Evolutionary conservation across 1,140 invertebrate genomes (phyloP).

Genomic region (Papilio polytes): DNA sequence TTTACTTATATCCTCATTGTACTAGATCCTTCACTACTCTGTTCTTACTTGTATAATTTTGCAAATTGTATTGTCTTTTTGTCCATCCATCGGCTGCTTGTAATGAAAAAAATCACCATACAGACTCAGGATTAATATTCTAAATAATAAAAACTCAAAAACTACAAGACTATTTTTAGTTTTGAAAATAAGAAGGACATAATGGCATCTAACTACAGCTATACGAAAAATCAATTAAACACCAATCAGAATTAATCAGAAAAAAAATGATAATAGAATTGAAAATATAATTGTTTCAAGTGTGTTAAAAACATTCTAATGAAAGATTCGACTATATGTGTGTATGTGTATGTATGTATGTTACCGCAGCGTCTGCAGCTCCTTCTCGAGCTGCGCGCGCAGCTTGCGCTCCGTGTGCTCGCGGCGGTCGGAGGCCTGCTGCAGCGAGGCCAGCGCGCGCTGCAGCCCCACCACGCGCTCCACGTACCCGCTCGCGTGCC

Average conservation of each 20-base stretch:
- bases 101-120: not conserved
- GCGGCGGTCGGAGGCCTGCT: constrained; percentile 92
- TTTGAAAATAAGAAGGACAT: too few relatives aligned
- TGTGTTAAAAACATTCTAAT: not conserved
- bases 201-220: too few relatives aligned
- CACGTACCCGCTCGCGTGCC: constrained; percentile 93
- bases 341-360: too few relatives aligned
- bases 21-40: not conserved
- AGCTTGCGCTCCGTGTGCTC: constrained; percentile 93
- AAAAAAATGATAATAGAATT: too few relatives aligned
- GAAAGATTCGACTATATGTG: too few relatives aligned
- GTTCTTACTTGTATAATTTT: not conserved
- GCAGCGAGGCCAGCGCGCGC: constrained; percentile 92
- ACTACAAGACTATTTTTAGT: too few relatives aligned
- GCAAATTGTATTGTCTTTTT: not conserved
- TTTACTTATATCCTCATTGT: not conserved
- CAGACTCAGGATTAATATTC: not conserved
- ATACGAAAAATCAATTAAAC: too few relatives aligned
- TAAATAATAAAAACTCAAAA: too few relatives aligned
- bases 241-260: too few relatives aligned
- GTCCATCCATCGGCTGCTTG: constrained; percentile 16
- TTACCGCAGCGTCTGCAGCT: constrained; percentile 88
- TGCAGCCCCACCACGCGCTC: constrained; percentile 93
- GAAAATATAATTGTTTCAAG: too few relatives aligned
- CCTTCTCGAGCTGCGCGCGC: constrained; percentile 91